Conservation (phyloP, 2,797 vertebrate species). For the Chelidonichthys spinosus region DNA sequence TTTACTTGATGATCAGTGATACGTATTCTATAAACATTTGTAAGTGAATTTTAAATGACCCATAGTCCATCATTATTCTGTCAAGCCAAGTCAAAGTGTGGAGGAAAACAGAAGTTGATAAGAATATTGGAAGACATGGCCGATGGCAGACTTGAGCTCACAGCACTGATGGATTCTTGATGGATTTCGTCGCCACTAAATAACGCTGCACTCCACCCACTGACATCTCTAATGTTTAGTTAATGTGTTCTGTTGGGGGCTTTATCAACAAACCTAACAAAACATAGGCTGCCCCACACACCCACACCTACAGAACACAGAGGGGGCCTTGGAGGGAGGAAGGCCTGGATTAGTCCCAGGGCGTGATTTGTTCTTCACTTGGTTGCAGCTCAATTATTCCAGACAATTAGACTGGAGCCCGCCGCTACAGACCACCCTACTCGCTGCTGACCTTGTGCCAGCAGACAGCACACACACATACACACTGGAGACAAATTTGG, state of each 20-base stretch:
- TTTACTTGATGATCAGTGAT: slow-evolving; percentile 8
- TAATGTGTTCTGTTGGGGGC: slow-evolving; percentile 51
- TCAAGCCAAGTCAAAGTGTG: slow-evolving; percentile 20
- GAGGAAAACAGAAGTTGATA: slow-evolving; percentile 17
- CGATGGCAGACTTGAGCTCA: slow-evolving; percentile 21
- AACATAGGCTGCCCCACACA: slow-evolving; percentile 51
- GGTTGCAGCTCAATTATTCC: slow-evolving; percentile 83
- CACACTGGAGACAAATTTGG: slow-evolving; percentile 32
- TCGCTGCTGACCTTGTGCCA: slow-evolving; percentile 74
- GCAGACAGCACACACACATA: slow-evolving; percentile 38
- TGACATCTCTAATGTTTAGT: slow-evolving; percentile 48
- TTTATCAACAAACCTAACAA: slow-evolving; percentile 66
- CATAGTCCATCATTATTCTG: slow-evolving; percentile 23
- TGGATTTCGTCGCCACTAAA: slow-evolving; percentile 62
- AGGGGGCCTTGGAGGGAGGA: slow-evolving; percentile 66
- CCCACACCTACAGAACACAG: slow-evolving; percentile 57
- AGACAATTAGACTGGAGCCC: slow-evolving; percentile 82
- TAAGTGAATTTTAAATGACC: slow-evolving; percentile 2
- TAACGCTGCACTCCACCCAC: slow-evolving; percentile 34
- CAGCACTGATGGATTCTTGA: slow-evolving; percentile 9
- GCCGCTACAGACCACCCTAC: slow-evolving; percentile 77
- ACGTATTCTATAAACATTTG: not conserved
- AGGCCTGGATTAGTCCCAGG: slow-evolving; percentile 78
- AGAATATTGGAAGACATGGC: slow-evolving; percentile 10
- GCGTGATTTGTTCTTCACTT: slow-evolving; percentile 78